Conservation (phyloP, 1,140 invertebrate genomes). For the Trachymyrmex septentrionalis region DNA sequence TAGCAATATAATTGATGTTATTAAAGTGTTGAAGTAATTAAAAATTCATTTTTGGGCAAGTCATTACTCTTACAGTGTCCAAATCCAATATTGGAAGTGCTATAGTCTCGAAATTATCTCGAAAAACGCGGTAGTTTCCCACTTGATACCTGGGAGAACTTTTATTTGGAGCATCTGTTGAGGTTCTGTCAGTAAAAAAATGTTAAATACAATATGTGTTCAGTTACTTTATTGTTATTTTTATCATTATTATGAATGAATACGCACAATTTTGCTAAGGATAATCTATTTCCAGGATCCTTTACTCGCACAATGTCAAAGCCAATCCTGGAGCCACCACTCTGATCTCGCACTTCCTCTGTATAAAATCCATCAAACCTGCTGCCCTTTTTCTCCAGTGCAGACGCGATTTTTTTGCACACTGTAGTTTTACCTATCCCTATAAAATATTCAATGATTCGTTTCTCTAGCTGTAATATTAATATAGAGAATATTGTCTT, state of each 20-base stretch:
- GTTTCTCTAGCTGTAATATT: not conserved
- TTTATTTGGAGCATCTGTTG: conserved; percentile 54
- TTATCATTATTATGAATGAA: conserved; percentile 10
- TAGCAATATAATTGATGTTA: conserved; percentile 54
- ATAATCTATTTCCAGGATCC: conserved; percentile 78
- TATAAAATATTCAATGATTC: conserved; percentile 70
- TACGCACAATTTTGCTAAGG: conserved; percentile 87
- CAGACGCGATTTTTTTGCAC: conserved; percentile 85
- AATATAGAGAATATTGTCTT: not conserved
- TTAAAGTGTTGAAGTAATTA: not conserved
- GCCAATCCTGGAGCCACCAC: conserved; percentile 86
- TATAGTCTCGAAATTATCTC: conserved; percentile 88
- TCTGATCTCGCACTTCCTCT: conserved; percentile 87
- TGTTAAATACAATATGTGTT: conserved; percentile 41
- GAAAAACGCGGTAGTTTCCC: conserved; percentile 88
- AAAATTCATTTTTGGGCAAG: not conserved
- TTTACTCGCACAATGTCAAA: conserved; percentile 88
- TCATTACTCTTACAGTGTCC: conserved; percentile 70
- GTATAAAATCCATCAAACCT: conserved; percentile 89
- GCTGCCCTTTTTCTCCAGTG: conserved; percentile 80
- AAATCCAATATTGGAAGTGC: conserved; percentile 85
- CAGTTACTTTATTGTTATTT: conserved; percentile 8
- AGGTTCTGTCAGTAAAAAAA: conserved; percentile 66
- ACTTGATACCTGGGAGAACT: conserved; percentile 83
- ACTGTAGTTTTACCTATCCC: conserved; percentile 90